A percentile compares a stretch with the other conserved stretches of the same genome.
Conservation (phyloP, 2,113 vertebrate species). For the Saimiri boliviensis region DNA sequence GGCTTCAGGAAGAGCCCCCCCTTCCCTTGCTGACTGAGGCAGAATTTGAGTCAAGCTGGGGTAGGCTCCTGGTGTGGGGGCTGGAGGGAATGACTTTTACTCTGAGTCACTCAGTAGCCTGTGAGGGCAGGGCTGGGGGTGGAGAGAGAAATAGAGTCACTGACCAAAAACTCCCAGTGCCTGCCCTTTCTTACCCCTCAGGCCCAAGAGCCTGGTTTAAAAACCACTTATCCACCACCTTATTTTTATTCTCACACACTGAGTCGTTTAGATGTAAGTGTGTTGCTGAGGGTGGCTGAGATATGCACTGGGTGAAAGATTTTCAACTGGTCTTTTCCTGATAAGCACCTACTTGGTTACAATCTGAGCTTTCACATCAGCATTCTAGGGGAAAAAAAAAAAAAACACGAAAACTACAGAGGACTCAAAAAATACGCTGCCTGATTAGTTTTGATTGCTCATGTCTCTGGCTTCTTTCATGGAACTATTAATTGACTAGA, state of each 20-base stretch:
- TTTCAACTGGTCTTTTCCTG: background rate
- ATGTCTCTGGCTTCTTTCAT: background rate
- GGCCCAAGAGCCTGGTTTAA: background rate
- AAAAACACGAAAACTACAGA: background rate
- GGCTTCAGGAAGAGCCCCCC: background rate
- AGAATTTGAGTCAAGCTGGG: background rate
- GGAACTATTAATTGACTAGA: background rate
- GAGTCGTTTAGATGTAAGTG: background rate
- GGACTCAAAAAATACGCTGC: background rate
- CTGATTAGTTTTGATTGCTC: background rate
- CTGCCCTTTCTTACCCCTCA: background rate
- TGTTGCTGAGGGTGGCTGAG: background rate
- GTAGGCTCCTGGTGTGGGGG: background rate
- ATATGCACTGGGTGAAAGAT: background rate
- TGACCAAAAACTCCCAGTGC: background rate
- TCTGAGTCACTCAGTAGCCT: background rate
- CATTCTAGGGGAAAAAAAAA: background rate
- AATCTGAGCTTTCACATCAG: background rate
- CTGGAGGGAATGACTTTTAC: background rate
- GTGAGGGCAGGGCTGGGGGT: background rate
- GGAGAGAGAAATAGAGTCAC: background rate
- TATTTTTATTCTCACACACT: rapidly evolving
- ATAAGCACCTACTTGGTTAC: background rate
- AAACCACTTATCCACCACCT: background rate
- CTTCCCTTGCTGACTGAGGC: background rate